Evolutionary conservation across 2,888 invertebrate species (phyloP).

Genomic region (Drosophila colorata): DNA sequence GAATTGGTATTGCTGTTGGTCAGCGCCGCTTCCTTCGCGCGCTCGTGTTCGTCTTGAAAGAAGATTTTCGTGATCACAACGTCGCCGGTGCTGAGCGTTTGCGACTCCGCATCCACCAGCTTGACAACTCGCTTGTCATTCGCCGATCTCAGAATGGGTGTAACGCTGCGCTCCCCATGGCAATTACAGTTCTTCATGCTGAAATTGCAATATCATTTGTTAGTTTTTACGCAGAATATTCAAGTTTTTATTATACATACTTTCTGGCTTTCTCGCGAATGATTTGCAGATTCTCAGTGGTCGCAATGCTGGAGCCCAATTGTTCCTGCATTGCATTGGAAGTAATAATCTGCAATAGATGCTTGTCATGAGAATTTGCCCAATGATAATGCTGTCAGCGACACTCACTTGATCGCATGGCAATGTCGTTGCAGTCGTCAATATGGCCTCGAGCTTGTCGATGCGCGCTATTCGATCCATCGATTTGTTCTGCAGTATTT

Average conservation of each 20-base stretch:
- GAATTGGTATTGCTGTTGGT: slow-evolving; percentile 84
- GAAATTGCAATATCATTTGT: slow-evolving; percentile 22
- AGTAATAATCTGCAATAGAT: slow-evolving; percentile 76
- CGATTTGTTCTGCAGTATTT: slow-evolving; percentile 92
- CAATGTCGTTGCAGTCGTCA: slow-evolving; percentile 91
- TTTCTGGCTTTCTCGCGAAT: slow-evolving; percentile 84
- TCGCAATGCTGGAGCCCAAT: slow-evolving; percentile 82
- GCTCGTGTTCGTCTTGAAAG: slow-evolving; percentile 87
- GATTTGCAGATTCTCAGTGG: slow-evolving; percentile 84
- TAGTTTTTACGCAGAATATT: neutral
- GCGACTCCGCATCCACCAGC: slow-evolving; percentile 87
- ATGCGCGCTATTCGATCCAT: slow-evolving; percentile 95
- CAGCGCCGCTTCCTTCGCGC: slow-evolving; percentile 86
- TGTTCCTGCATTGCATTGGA: slow-evolving; percentile 84
- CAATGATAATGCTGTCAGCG: neutral
- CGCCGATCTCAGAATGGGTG: slow-evolving; percentile 63
- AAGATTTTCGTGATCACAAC: slow-evolving; percentile 95
- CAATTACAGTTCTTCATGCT: slow-evolving; percentile 84
- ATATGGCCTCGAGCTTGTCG: slow-evolving; percentile 93
- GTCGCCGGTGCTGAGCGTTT: slow-evolving; percentile 96
- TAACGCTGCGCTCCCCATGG: slow-evolving; percentile 79
- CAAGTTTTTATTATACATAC: slow-evolving; percentile 58
- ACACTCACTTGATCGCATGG: slow-evolving; percentile 87
- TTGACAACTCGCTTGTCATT: slow-evolving; percentile 76
- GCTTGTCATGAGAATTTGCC: neutral